These are phyloP conservation scores for Trichechus manatus DNA, from an alignment of 2,113 vertebrate genomes.

Conservation along the genomic window DNA sequence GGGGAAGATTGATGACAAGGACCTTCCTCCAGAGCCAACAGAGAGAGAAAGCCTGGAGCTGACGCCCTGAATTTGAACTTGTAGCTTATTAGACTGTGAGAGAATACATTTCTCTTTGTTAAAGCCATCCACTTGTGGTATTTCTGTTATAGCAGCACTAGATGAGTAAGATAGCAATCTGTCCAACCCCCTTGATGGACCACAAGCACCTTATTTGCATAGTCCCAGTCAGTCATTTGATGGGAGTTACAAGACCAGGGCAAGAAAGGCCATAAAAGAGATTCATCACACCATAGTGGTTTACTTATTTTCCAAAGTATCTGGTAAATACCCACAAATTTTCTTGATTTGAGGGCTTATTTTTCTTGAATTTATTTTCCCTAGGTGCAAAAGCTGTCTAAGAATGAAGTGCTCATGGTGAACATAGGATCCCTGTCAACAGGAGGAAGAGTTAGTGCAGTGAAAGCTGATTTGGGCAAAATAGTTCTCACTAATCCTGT, in stretches of 20 bases:
- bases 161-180: too few species aligned
- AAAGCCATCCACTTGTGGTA: too few species aligned
- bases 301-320: not conserved
- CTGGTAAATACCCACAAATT: not conserved
- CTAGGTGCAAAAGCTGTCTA: constrained; percentile 98
- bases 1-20: too few species aligned
- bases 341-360: not conserved
- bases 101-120: too few species aligned
- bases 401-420: constrained; percentile 99
- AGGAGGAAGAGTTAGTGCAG: constrained; percentile 97
- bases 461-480: constrained; percentile 98
- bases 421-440: constrained; percentile 99
- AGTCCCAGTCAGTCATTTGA: not conserved
- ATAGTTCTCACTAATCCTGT: constrained; percentile 99
- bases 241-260: too few species aligned
- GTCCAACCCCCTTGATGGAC: too few species aligned
- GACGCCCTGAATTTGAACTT: too few species aligned
- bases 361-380: constrained; percentile 59
- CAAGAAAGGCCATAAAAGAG: not conserved
- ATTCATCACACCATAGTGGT: not conserved
- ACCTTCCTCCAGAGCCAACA: too few species aligned
- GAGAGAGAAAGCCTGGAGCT: too few species aligned
- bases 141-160: too few species aligned
- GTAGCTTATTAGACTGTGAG: too few species aligned
- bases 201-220: not conserved